phyloP scores from a whole-genome alignment of 2,888 invertebrate species.

The Morpho helenor region DNA sequence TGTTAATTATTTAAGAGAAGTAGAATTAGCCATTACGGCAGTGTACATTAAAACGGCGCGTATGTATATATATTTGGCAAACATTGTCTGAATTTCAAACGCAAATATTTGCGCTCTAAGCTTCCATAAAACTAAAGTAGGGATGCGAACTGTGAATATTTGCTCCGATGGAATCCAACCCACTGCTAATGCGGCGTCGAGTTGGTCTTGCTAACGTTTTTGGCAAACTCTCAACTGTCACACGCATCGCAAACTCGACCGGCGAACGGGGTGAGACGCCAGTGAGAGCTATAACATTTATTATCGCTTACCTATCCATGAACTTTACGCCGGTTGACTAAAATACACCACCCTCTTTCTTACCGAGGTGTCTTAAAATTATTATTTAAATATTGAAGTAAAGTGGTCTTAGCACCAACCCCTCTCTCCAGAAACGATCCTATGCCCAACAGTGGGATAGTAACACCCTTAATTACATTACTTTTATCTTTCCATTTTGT shows the following conservation, averaged over 20 bases:
- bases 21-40: background rate
- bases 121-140: constrained; percentile 20
- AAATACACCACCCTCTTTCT: too few species aligned
- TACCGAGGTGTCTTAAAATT: too few species aligned
- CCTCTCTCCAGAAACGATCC: too few species aligned
- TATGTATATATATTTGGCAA: constrained; percentile 9
- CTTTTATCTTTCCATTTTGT: too few species aligned
- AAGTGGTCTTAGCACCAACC: too few species aligned
- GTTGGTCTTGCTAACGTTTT: constrained; percentile 58
- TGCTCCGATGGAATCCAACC: constrained; percentile 44
- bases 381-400: too few species aligned
- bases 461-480: too few species aligned
- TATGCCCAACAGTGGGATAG: too few species aligned
- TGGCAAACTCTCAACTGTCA: constrained; percentile 73
- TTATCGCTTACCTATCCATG: background rate
- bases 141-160: constrained; percentile 26
- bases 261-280: constrained; percentile 16
- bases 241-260: constrained; percentile 58
- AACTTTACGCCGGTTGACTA: background rate
- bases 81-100: constrained; percentile 16
- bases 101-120: constrained; percentile 20
- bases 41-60: background rate
- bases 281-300: constrained; percentile 29
- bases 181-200: constrained; percentile 53
- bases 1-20: too few species aligned